phyloP scores from a whole-genome alignment of 1,140 invertebrate species.

The Temnothorax nylanderi region DNA sequence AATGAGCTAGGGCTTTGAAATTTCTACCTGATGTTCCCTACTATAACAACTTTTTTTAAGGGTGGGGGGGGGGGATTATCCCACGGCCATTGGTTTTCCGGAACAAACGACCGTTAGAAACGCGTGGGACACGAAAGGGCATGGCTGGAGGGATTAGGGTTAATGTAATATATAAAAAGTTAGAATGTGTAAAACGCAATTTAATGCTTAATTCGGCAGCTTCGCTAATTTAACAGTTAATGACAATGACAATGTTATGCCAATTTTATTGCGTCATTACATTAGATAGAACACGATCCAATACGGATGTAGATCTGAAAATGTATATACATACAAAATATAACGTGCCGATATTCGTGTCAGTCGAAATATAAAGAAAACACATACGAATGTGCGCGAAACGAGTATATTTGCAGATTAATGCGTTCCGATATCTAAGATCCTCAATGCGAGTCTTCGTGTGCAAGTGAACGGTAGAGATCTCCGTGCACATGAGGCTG shows the following conservation, averaged over 20 bases:
- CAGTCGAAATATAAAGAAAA: not conserved
- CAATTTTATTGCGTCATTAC: not conserved
- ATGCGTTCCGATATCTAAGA: conserved; percentile 21
- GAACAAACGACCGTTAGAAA: too few relatives aligned
- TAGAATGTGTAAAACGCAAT: too few relatives aligned
- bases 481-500: conserved; percentile 66
- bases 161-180: not conserved
- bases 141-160: not conserved
- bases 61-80: too few relatives aligned
- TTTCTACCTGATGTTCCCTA: too few relatives aligned
- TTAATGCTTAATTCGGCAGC: not conserved
- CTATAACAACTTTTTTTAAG: too few relatives aligned
- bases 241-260: not conserved
- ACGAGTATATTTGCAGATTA: not conserved
- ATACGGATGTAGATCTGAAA: not conserved
- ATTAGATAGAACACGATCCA: not conserved
- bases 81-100: too few relatives aligned
- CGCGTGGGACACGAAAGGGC: too few relatives aligned
- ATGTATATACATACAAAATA: not conserved
- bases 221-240: not conserved
- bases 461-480: conserved; percentile 73
- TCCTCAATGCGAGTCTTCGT: conserved; percentile 65
- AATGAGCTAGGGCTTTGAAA: too few relatives aligned
- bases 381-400: not conserved
- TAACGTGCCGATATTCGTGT: not conserved